phyloP scores from a whole-genome alignment of 2,797 vertebrate genomes.

The Hafferia zeledoni region DNA sequence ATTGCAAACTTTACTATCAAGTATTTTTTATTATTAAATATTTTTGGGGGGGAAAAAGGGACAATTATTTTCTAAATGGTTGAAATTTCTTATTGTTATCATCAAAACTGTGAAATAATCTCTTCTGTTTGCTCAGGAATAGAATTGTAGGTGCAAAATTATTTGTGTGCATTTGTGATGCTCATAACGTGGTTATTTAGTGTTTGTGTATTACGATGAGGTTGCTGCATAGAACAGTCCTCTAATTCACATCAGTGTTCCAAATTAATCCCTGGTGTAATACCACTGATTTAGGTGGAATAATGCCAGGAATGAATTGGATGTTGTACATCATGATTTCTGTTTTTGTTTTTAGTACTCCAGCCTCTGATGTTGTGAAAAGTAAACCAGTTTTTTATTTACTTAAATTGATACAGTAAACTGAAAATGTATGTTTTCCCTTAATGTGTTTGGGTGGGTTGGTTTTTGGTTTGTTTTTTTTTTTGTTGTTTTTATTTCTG shows the following conservation, averaged over 20 bases:
- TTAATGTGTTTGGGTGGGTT: background rate
- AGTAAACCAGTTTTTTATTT: background rate
- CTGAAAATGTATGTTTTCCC: background rate
- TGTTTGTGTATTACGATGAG: background rate
- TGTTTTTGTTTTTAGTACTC: background rate
- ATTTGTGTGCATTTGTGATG: background rate
- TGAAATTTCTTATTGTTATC: background rate
- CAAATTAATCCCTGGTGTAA: constrained; percentile 52
- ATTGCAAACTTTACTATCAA: background rate
- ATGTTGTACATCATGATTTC: background rate
- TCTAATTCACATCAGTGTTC: constrained; percentile 21
- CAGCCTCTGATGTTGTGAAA: background rate
- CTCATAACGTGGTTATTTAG: background rate
- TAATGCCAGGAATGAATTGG: background rate
- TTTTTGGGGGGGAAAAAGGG: background rate
- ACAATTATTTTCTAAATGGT: background rate
- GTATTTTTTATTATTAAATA: background rate
- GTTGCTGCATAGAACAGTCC: background rate
- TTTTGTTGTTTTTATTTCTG: background rate
- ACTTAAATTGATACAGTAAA: background rate
- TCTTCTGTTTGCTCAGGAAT: background rate
- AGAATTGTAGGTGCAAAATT: background rate
- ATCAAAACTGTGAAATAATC: background rate
- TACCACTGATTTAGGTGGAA: constrained; percentile 21
- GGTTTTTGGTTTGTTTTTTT: rapidly evolving